Base-by-base conservation (phyloP, 2,797 vertebrate species). In the Gambusia yucatana region DNA sequence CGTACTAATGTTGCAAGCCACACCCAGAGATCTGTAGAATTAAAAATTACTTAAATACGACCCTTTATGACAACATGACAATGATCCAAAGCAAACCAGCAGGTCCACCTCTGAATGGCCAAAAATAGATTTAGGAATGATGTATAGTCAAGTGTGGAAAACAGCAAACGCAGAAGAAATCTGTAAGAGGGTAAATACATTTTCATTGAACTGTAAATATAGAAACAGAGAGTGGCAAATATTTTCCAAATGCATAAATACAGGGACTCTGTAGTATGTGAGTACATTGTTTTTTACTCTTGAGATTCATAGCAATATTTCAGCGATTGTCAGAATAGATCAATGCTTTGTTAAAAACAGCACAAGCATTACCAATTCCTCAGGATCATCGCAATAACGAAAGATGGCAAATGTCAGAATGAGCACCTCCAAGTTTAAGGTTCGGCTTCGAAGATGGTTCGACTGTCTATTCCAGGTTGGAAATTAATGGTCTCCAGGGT, bases 401-500 rank as follows among this genome's bases (percentile, higher is more conserved):
- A 69, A n/a, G 65, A 69, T n/a, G 11, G 39, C 10, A 44, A 43
- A 69, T 20, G 20, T 43, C n/a, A 55, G 65, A 70, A 70, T 71
- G n/a, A 55, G 48, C 39, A 22, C 28, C 33, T 77, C 22, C 74
- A 76, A 52, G 48, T 57, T 28, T 44, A 36, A 71, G 36, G 39
- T n/a, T 11, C 30, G 28, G 65, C 17, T 77, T 44, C 67, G 71
- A 39, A 69, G 36, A 69, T 1, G 52, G 20, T 63, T 47, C 1
- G 57, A 63, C 43, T 10, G 25, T n/a, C 16, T 61, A 20, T 57
- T 75, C 57, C 44, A 22, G n/a, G 9, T 63, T 63, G 65, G n/a
- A 39, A 70, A 44, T 77, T 70, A 77, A 41, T 30, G 28, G 76
- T 57, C n/a, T 55, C 48, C 1, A 55, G 14, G 16, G 47, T n/a